These are phyloP conservation scores for Apodemia mormo DNA, from an alignment of 2,888 invertebrate genomes.

Conservation along the genomic window DNA sequence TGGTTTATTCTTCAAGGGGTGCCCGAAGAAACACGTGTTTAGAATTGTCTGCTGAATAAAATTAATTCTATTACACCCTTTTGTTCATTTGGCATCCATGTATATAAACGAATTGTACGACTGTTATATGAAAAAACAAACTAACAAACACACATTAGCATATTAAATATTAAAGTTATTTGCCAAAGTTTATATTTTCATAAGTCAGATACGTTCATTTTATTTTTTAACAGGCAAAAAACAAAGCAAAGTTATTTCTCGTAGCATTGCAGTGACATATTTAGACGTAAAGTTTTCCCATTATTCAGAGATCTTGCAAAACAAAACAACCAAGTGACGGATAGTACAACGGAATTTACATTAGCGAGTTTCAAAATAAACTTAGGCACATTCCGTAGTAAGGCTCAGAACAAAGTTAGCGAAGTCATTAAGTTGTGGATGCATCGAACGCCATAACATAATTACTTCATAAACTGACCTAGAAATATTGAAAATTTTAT, in stretches of 20 bases:
- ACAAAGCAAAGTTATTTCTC: conserved; percentile 31
- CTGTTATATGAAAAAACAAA: too few relatives aligned
- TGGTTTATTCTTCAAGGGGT: too few relatives aligned
- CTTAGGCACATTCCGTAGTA: conserved; percentile 4
- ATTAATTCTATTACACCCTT: too few relatives aligned
- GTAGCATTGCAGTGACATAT: conserved; percentile 34
- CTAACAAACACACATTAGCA: too few relatives aligned
- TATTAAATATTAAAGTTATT: too few relatives aligned
- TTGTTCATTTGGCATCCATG: too few relatives aligned
- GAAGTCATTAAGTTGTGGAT: conserved; percentile 7
- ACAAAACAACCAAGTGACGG: conserved; percentile 39
- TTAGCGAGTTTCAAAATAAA: conserved; percentile 34
- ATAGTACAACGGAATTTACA: conserved; percentile 33
- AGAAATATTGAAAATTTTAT: not conserved
- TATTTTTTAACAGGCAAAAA: conserved; percentile 22
- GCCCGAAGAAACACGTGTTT: too few relatives aligned
- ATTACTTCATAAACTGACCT: not conserved
- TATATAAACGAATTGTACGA: too few relatives aligned
- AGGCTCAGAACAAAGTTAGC: conserved; percentile 13
- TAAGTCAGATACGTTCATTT: too few relatives aligned
- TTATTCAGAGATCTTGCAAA: conserved; percentile 39
- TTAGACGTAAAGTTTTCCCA: conserved; percentile 39
- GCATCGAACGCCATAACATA: conserved; percentile 9
- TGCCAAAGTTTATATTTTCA: too few relatives aligned
- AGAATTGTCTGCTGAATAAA: too few relatives aligned